Percentiles rank a stretch among this genome's conserved stretches.
These are phyloP conservation scores for Drosophila eohydei DNA, from an alignment of 2,888 invertebrate species.

Conservation along the genomic window DNA sequence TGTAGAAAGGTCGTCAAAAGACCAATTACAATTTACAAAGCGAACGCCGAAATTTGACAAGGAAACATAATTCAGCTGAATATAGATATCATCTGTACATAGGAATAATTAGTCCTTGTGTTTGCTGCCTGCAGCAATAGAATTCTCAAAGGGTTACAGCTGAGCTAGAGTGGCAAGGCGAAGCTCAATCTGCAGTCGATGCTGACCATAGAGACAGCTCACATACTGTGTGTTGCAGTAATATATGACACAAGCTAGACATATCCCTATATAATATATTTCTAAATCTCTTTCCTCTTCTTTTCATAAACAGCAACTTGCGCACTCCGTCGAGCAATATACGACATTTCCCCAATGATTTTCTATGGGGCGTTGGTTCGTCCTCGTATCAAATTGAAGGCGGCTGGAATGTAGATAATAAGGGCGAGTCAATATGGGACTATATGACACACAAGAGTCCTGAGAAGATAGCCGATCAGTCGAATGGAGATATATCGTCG, in stretches of 20 bases:
- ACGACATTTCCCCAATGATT: conserved; percentile 83
- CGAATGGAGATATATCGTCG: conserved; percentile 87
- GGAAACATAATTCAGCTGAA: not conserved
- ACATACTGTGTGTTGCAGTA: too few relatives aligned
- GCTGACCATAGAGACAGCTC: too few relatives aligned
- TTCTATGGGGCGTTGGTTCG: conserved; percentile 84
- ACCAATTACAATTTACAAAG: not conserved
- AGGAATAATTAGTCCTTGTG: not conserved
- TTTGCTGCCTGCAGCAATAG: not conserved
- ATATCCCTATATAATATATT: too few relatives aligned
- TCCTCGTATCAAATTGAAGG: conserved; percentile 85
- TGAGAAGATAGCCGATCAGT: conserved; percentile 87
- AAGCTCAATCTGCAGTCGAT: too few relatives aligned
- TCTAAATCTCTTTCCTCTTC: not conserved
- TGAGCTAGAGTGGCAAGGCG: not conserved
- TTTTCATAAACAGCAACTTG: conserved; percentile 31
- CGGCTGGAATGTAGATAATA: conserved; percentile 85
- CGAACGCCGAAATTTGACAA: not conserved
- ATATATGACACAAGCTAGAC: too few relatives aligned
- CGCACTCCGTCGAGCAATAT: conserved; percentile 46
- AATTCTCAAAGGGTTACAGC: too few relatives aligned
- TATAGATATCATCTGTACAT: not conserved
- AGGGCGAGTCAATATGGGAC: conserved; percentile 88
- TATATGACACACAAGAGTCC: conserved; percentile 86
- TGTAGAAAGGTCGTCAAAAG: not conserved